Base-by-base conservation (phyloP, 2,888 invertebrate genomes). In the Andrena haemorrhoa region DNA sequence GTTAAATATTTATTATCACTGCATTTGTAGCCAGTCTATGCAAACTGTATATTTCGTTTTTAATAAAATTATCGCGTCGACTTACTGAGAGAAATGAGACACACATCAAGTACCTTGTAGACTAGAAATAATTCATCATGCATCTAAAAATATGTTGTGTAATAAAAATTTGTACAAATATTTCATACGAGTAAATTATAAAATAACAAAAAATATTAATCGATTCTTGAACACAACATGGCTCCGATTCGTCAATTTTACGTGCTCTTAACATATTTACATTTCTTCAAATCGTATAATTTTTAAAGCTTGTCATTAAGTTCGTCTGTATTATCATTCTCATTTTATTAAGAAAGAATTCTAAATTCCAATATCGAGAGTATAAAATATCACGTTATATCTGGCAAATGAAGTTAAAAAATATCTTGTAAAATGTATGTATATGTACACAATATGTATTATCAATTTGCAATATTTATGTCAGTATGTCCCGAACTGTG, bases 51-150 rank as follows among this genome's bases (percentile, higher is more conserved):
- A 33, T 76, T 53, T 56, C 16, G 1, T 26, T 23, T 47, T 63
- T 26, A 41, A 65, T 64, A 65, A 51, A 16, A 49, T 56, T 16
- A 41, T 41, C 41, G 8, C 75, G 64, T 47, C 56, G 29, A 64
- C 10, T 74, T 73, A 69, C 35, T 51, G 35, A n/a, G 56, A 72
- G 56, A 63, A 53, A n/a, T 63, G 65, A 63, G 53, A 64, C 12
- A 72, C 16, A 12, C 41, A 61, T 73, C 33, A 71, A 83, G 63
- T 83, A 76, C 64, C 33, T 80, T 58, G 41, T 83, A 84, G 80
- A 84, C 84, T 84, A 80, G 76, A 83, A 74, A 80, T 71, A 76
- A 76, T 80, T 71, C 58, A 64, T 68, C 41, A 74, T 68, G 35
- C 60, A 26, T 73, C 20, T 65, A 77, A 74, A 47, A 20, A 31